Percentiles rank a stretch among this genome's conserved stretches.
Evolutionary conservation across 2,113 vertebrate genomes (phyloP).

Genomic region (Boulengeromyrus knoepffleri): DNA sequence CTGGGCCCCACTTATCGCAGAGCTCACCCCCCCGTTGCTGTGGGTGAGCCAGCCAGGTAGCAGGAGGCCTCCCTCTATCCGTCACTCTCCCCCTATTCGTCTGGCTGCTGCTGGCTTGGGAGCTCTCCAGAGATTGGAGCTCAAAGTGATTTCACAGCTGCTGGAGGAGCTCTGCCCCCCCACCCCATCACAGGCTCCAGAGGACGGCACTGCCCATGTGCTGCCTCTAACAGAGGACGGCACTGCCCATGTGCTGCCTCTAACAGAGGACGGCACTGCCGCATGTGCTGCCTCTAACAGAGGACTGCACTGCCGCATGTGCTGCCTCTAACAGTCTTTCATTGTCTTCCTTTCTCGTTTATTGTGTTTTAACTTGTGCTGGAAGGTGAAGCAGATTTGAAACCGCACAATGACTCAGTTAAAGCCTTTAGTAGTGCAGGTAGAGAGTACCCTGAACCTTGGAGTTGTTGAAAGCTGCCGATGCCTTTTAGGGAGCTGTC

Average conservation of each 20-base stretch:
- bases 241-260: neutral
- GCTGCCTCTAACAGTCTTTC: neutral
- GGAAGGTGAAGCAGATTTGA: neutral
- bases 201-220: neutral
- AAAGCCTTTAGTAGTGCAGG: neutral
- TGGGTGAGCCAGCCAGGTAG: neutral
- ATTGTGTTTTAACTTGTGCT: neutral
- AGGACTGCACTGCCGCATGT: neutral
- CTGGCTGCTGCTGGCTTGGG: neutral
- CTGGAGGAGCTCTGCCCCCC: neutral
- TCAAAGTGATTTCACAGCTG: slow-evolving; percentile 8
- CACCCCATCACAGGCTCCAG: neutral
- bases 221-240: neutral
- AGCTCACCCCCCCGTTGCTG: neutral
- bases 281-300: too few relatives aligned
- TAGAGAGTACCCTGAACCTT: too few relatives aligned
- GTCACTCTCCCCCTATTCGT: neutral
- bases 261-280: neutral
- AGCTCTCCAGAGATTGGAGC: neutral
- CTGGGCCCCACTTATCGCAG: neutral
- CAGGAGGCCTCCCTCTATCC: neutral
- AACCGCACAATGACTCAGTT: neutral
- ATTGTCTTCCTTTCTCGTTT: neutral
- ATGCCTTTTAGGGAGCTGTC: neutral
- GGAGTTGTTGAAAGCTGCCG: neutral